Conservation (phyloP, 2,888 invertebrate species). For the Synanthedon myopaeformis region DNA sequence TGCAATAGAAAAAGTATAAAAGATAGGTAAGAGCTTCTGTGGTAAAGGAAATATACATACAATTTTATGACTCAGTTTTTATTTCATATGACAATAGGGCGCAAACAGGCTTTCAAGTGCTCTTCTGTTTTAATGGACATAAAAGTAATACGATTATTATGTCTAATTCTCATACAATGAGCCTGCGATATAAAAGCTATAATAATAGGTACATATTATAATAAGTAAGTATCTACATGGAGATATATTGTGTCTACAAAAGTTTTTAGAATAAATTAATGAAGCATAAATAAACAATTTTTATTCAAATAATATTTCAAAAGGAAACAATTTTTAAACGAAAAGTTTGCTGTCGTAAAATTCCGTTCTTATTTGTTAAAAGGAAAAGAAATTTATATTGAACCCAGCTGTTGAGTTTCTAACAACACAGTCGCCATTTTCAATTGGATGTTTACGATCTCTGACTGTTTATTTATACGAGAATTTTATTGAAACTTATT, state of each 20-base stretch:
- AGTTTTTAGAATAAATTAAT: background rate
- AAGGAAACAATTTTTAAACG: background rate
- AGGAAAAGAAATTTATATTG: constrained; percentile 13
- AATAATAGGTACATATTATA: too few species aligned
- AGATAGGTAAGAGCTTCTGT: too few species aligned
- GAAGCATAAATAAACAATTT: background rate
- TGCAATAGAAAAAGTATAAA: too few species aligned
- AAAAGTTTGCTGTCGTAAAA: constrained; percentile 5
- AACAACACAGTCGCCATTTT: constrained; percentile 6
- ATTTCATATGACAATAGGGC: background rate
- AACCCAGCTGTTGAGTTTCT: constrained; percentile 12
- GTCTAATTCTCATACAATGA: too few species aligned
- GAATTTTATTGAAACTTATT: background rate
- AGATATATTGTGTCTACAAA: too few species aligned
- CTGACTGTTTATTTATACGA: constrained; percentile 5
- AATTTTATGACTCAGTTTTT: background rate
- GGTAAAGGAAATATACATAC: background rate
- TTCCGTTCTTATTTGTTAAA: constrained; percentile 12
- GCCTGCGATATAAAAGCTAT: too few species aligned
- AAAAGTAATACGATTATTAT: too few species aligned
- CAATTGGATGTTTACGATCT: constrained; percentile 11
- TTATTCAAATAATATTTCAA: too few species aligned
- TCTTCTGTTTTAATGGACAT: too few species aligned
- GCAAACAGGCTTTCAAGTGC: too few species aligned
- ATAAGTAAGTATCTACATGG: too few species aligned